Evolutionary conservation across 2,113 vertebrate species (phyloP).

Genomic region (Daubentonia madagascariensis): DNA sequence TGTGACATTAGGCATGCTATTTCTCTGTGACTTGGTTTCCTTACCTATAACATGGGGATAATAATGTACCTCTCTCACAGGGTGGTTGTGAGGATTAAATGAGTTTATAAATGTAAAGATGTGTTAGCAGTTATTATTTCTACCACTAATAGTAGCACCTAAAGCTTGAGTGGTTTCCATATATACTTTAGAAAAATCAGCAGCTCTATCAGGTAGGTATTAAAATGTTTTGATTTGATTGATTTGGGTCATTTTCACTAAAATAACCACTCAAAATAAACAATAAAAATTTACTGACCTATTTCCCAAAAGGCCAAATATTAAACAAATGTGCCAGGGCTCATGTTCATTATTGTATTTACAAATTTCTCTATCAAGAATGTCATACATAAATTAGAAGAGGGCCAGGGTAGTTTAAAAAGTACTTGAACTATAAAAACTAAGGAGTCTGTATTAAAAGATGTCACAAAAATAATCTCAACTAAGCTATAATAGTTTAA

Average conservation of each 20-base stretch:
- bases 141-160: not conserved
- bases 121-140: slow-evolving; percentile 8
- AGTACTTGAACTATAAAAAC: slow-evolving; percentile 15
- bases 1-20: not conserved
- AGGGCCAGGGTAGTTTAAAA: not conserved
- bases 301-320: slow-evolving; percentile 8
- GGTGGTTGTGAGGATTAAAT: not conserved
- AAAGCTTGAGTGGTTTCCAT: not conserved
- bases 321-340: not conserved
- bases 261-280: not conserved
- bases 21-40: not conserved
- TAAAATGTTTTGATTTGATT: slow-evolving; percentile 18
- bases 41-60: not conserved
- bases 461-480: slow-evolving; percentile 1
- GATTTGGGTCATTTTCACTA: not conserved
- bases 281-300: not conserved
- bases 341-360: slow-evolving; percentile 1
- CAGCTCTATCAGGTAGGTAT: not conserved
- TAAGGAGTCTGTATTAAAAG: not conserved
- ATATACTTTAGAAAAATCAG: not conserved
- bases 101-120: not conserved
- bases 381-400: not conserved
- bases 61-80: not conserved
- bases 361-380: not conserved
- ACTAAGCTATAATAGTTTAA: not conserved